A percentile compares a stretch with the other conserved stretches of the same genome.
Conservation (phyloP, 2,797 vertebrate species). For the Myripristis jacobus region DNA sequence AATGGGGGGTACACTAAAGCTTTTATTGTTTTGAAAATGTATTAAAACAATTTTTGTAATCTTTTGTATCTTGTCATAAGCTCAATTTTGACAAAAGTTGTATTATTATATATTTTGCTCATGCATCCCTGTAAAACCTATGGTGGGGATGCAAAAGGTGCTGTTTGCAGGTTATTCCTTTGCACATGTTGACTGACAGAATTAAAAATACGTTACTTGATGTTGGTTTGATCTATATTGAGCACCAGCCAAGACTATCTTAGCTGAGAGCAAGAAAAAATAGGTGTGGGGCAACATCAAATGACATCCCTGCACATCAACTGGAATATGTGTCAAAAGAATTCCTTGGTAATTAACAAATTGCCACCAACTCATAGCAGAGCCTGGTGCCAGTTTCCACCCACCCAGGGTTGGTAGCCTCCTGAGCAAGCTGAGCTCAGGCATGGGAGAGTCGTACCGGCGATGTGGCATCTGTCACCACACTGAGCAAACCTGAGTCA, state of each 20-base stretch:
- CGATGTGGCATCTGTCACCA: conserved; percentile 59
- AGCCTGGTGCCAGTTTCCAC: conserved; percentile 43
- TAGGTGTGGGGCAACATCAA: conserved; percentile 59
- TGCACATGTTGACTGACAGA: conserved; percentile 16
- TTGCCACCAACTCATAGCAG: conserved; percentile 41
- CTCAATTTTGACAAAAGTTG: too few relatives aligned
- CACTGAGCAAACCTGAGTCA: conserved; percentile 62
- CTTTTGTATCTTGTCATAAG: too few relatives aligned
- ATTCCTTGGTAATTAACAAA: conserved; percentile 47
- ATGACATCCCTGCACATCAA: conserved; percentile 47
- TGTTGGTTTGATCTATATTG: conserved; percentile 31
- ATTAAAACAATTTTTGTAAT: too few relatives aligned
- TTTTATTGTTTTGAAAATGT: too few relatives aligned
- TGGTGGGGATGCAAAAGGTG: too few relatives aligned
- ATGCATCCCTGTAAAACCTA: too few relatives aligned
- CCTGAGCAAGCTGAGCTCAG: conserved; percentile 44
- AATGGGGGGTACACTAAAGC: too few relatives aligned
- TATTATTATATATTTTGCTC: too few relatives aligned
- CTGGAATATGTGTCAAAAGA: conserved; percentile 41
- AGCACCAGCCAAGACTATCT: conserved; percentile 31
- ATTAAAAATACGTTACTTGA: conserved; percentile 41
- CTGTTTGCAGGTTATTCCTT: conserved; percentile 4
- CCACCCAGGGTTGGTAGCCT: conserved; percentile 46
- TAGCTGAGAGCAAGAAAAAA: conserved; percentile 43
- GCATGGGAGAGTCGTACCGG: conserved; percentile 36